These are phyloP conservation scores for Stegodyphus mimosarum DNA, from an alignment of 1,140 invertebrate species.

Conservation along the genomic window DNA sequence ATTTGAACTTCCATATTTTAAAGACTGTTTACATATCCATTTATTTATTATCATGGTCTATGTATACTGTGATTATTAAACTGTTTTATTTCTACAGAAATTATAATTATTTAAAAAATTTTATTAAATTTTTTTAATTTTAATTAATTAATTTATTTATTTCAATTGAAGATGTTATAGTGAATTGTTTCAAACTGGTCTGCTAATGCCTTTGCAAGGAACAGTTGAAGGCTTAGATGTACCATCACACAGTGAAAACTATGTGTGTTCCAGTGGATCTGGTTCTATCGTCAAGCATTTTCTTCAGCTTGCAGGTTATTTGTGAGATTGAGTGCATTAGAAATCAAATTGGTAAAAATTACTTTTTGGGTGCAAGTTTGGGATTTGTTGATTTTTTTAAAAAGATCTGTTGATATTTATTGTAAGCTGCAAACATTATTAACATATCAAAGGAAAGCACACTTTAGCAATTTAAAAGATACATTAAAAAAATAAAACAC, in stretches of 20 bases:
- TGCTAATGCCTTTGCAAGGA: constrained; percentile 22
- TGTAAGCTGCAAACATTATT: too few species aligned
- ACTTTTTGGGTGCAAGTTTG: not conserved
- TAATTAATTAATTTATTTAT: not conserved
- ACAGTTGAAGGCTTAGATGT: constrained; percentile 28
- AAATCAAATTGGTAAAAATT: not conserved
- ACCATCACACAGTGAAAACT: not conserved
- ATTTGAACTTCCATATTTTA: not conserved
- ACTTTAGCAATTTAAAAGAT: too few species aligned
- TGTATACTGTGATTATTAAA: not conserved
- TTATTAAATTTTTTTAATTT: not conserved
- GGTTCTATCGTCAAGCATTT: constrained; percentile 51
- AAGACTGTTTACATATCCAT: not conserved
- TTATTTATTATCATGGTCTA: not conserved
- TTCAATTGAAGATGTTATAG: constrained; percentile 26
- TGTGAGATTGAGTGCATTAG: not conserved
- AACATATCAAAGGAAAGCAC: too few species aligned
- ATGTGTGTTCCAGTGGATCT: constrained; percentile 24
- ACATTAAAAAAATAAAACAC: too few species aligned
- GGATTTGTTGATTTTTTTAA: too few species aligned
- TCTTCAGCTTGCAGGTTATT: constrained; percentile 3
- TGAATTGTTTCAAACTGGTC: constrained; percentile 9
- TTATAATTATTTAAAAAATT: not conserved
- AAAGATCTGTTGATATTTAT: too few species aligned
- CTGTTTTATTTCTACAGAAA: not conserved